Evolutionary conservation across 2,888 invertebrate genomes (phyloP), one percentile per base, ranked within the genome.

Genomic region (Thereva unica): DNA sequence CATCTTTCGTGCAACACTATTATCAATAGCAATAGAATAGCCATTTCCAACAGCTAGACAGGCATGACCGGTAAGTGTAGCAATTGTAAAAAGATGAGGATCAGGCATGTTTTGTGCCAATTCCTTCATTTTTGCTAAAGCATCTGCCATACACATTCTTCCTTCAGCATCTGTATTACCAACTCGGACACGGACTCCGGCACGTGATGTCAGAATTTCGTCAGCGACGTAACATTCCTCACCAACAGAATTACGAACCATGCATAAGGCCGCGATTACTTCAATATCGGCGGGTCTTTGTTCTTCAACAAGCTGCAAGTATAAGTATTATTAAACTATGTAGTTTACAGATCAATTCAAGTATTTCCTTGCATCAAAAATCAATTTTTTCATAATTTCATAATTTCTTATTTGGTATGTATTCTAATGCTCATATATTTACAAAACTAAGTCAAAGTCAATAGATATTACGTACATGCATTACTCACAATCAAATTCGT

Each of bases 101-200:
- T 90, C 88, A 5, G 86, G 84, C 71, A 91, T 87, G 69, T 83
- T 81, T 9, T 85, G 73, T 4, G 93, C 94, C 76, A 87, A 82
- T 72, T 80, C 80, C 74, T 84, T 85, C 82, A 90, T 88, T 80
- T 86, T 86, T 76, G 89, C 91, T 40, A 96, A 85, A 37, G 92
- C 87, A 83, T 96, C 95, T 45, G 90, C 90, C 94, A 96, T 94
- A 52, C 91, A 90, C 90, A 95, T 90, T 67, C 96, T 85, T 1
- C 97, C 97, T 82, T 97, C 97, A 57, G 96, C 95, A 83, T 97
- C 97, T 4, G 97, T 97, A 82, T 97, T 97, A 65, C 92, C 92
- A 55, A 97, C 86, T 67, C 96, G 86, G 63, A 96, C 88, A 68
- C 93, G 84, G n/a, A 85, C 85, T 4, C 95, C 94, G 70, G 92